Base-by-base conservation (phyloP, 1,140 invertebrate genomes). In the Pollicipes pollicipes region DNA sequence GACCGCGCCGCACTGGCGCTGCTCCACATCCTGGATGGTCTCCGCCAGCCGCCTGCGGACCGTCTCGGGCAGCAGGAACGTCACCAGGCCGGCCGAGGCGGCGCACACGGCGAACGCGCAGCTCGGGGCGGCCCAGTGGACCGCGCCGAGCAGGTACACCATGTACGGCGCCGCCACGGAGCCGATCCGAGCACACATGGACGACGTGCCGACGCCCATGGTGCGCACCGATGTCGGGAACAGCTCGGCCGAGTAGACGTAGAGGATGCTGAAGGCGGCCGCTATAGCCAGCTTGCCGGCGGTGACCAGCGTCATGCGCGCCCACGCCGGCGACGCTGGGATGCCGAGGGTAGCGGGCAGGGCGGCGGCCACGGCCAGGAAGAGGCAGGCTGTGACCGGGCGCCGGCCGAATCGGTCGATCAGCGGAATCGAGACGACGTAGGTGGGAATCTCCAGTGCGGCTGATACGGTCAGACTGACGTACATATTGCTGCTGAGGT, bases 141-240 rank as follows among this genome's bases (percentile, higher is more conserved):
- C 4, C 32, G 32, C 4, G 4, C 4, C 4, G 4, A 35, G 32
- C 32, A 84, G 81, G 28, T 73, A 70, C 75, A 87, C 86, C 37
- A 89, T 82, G 73, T 85, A 88, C 8, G 90, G 89, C 1, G 89
- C 87, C 66, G 89, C 77, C 74, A 91, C 87, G 35, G 88, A 88
- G 26, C 90, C 89, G 70, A 91, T 79, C 71, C 90, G 80, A 13
- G 90, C 90, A 73, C 85, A 86, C 73, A 87, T 89, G 0, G 89
- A 91, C 66, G 87, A 84, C 1, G 87, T 81, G 0, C 93, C 93
- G 70, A 95, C 81, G 0, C 85, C 91, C 0, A 90, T 88, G 76
- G 89, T 91, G 70, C 91, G 81, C 45, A 93, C 86, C 8, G 89
- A 86, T 0, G 90, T 93, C 0, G 90, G 90, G 75, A 90, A 91